Evolutionary conservation across 2,113 vertebrate genomes (phyloP).

Genomic region (Seriola quinqueradiata): DNA sequence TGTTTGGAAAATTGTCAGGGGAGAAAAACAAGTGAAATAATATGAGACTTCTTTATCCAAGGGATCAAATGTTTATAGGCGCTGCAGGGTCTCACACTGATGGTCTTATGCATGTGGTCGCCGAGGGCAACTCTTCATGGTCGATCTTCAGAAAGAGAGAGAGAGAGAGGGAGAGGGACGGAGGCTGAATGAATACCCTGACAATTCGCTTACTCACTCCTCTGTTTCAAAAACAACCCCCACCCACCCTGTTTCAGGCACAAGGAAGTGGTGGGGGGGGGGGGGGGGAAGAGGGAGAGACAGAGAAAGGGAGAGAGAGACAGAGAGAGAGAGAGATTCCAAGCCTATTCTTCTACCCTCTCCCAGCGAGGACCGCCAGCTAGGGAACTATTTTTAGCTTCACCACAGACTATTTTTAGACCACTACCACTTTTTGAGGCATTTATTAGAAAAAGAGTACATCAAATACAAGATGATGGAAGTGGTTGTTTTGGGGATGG

Average conservation of each 20-base stretch:
- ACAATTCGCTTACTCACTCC: constrained; percentile 81
- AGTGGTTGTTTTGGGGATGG: constrained; percentile 72
- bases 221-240: constrained; percentile 76
- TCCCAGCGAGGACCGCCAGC: constrained; percentile 91
- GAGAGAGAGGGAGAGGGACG: constrained; percentile 79
- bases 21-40: constrained; percentile 82
- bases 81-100: constrained; percentile 88
- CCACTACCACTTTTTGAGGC: constrained; percentile 91
- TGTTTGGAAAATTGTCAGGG: constrained; percentile 41
- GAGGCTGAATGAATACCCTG: constrained; percentile 90
- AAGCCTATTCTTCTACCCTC: constrained; percentile 96
- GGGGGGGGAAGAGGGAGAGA: constrained; percentile 39
- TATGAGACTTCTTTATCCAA: constrained; percentile 82
- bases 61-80: constrained; percentile 92
- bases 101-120: constrained; percentile 88
- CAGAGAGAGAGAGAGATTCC: constrained; percentile 84
- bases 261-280: constrained; percentile 37
- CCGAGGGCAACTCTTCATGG: constrained; percentile 84
- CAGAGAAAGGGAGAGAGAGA: constrained; percentile 54
- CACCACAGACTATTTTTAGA: constrained; percentile 96
- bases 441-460: constrained; percentile 90
- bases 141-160: constrained; percentile 84
- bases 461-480: constrained; percentile 73
- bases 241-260: constrained; percentile 65
- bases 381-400: constrained; percentile 94